phyloP scores from a whole-genome alignment of 2,888 invertebrate species.

The Enchytraeus crypticus region DNA sequence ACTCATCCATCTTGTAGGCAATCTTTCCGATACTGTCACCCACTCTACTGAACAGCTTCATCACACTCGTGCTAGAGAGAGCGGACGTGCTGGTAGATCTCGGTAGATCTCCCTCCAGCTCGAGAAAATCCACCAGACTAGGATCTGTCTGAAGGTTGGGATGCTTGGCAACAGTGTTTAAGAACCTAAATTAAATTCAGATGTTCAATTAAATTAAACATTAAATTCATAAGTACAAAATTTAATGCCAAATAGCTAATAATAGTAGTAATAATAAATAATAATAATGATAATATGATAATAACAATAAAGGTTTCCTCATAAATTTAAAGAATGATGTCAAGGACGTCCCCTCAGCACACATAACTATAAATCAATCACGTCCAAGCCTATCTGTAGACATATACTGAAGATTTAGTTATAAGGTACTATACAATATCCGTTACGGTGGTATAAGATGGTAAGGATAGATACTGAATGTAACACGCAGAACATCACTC shows the following conservation, averaged over 20 bases:
- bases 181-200: slow-evolving; percentile 31
- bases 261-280: not conserved
- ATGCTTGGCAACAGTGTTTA: slow-evolving; percentile 44
- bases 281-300: no score
- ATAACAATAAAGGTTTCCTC: no score
- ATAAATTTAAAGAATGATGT: no score
- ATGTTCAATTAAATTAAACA: no score
- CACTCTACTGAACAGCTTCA: slow-evolving; percentile 86
- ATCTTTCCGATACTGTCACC: slow-evolving; percentile 97
- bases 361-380: no score
- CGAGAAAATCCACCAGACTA: slow-evolving; percentile 92
- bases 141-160: slow-evolving; percentile 61
- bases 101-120: slow-evolving; percentile 83
- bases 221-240: not conserved
- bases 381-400: no score
- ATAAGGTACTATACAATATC: no score
- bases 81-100: slow-evolving; percentile 91
- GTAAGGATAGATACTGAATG: no score
- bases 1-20: slow-evolving; percentile 97
- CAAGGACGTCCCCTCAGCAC: no score
- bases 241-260: not conserved
- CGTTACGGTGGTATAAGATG: no score
- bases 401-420: no score
- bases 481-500: no score
- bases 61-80: slow-evolving; percentile 85